Evolutionary conservation across 2,797 vertebrate species (phyloP), one percentile per base, ranked within the genome.

Genomic region (Chaenodraco wilsoni): DNA sequence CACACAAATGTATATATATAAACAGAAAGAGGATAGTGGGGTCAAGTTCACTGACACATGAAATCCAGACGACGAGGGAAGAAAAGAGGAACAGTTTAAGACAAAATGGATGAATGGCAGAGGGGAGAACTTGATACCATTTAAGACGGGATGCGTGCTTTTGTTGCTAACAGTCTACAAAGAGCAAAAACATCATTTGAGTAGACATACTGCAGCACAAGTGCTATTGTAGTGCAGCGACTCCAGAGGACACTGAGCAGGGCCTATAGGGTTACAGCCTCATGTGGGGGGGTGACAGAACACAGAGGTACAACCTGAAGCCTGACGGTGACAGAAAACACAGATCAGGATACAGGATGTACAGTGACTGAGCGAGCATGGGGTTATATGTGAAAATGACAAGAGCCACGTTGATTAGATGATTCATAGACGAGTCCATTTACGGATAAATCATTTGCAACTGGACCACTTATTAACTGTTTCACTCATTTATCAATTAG

Each of bases 211-310:
- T 33, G 60, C 65, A 65, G 74, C 73, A 72, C 50, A 49, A 27
- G 59, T 27, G 68, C 78, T 17, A 33, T 55, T 75, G 71, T 75
- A 3, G 21, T 31, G 41, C 60, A 0, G 41, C 1, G 61, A 51
- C 55, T 71, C 44, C 68, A 76, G 77, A 69, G 84, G 70, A 81
- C 70, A 75, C 55, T 31, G 45, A 49, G 41, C 77, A 10, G 31
- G 23, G 58, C 73, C 61, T 62, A 64, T 78, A 74, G 51, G 41
- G 67, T 88, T 83, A 78, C 88, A 83, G 66, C 55, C 64, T 70
- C 67, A 69, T 27, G 50, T 12, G 58, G 65, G 56, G 7, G 44
- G 11, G 27, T 27, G 27, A 27, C 27, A 27, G 27, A 27, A 27
- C 27, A 27, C 27, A 27, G 13, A 56, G 56, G 69, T 31, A 51